Evolutionary conservation across 2,888 invertebrate species (phyloP), one percentile per base, ranked within the genome.

Genomic region (Pardosa pseudoannulata): DNA sequence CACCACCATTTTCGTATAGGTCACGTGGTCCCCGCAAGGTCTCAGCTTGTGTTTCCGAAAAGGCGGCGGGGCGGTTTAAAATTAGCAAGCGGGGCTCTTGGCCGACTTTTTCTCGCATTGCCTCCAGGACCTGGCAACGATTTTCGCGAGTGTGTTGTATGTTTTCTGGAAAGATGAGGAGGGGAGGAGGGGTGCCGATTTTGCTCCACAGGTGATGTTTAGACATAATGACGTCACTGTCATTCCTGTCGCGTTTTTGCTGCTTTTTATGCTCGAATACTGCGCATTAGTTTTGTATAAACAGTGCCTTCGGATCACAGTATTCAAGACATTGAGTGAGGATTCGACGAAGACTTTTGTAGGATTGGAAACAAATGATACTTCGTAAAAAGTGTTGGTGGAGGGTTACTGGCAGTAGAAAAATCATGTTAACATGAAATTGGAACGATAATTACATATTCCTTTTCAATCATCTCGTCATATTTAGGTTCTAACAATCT

Each of bases 1-100:
- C 46, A 46, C 46, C 46, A 46, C 46, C 46, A 46, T 46, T 46
- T 46, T 46, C 46, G 46, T 46, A 46, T 46, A 46, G 46, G 16
- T 46, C 46, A 46, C 46, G 46, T 46, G 46, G 46, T 46, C 16
- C 46, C 2, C 1, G 46, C 46, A 46, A 16, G 46, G 46, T 46
- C 46, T 7, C 46, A 46, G 46, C 46, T 46, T 46, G 46, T 46
- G 46, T 46, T 46, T 46, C 46, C 46, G 46, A 46, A 46, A 2
- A 46, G 46, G 9, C 36, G 36, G 36, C 36, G 36, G 36, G 36
- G 11, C 46, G 46, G 46, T 46, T 46, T 46, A 46, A 46, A 46
- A 46, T 46, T 46, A 46, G 46, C 9, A 46, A n/a, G 16, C 16
- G 11, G 46, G 16, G 46, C 5, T 46, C 46, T 46, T 2, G 46